Percentiles rank a stretch among this genome's conserved stretches.
These are phyloP conservation scores for Nymphalis polychloros DNA, from an alignment of 2,888 invertebrate genomes.

Conservation along the genomic window DNA sequence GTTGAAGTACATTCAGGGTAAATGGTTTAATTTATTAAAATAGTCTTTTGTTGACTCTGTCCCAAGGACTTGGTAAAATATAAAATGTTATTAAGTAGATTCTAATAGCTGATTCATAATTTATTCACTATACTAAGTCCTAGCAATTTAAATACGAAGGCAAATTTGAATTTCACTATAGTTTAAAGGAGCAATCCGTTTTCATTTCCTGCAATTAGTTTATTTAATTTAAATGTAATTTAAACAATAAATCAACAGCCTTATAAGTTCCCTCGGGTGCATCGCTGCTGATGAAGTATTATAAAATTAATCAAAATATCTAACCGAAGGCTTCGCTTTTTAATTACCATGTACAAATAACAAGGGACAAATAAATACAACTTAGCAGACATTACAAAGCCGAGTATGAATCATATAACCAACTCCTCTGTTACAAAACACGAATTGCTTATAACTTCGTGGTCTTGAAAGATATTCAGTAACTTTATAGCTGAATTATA, in stretches of 20 bases:
- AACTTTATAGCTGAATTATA: conserved; percentile 9
- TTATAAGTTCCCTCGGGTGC: background rate
- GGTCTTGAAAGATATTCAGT: background rate
- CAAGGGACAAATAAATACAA: conserved; percentile 6
- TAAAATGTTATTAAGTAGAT: background rate
- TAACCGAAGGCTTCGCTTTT: background rate
- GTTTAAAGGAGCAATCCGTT: background rate
- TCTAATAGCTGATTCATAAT: background rate
- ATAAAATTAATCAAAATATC: conserved; percentile 4
- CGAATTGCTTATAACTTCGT: conserved; percentile 4
- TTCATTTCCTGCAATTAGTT: background rate
- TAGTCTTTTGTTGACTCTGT: background rate
- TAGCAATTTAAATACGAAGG: background rate
- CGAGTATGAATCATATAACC: conserved; percentile 9
- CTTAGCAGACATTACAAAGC: conserved; percentile 1
- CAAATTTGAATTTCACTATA: background rate
- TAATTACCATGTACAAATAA: conserved; percentile 1
- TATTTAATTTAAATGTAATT: background rate
- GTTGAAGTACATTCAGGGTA: conserved; percentile 12
- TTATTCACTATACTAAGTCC: background rate
- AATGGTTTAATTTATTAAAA: conserved; percentile 20
- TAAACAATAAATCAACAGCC: background rate
- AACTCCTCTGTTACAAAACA: background rate
- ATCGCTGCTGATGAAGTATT: background rate
- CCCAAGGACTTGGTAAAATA: background rate